These are phyloP conservation scores for Trichonephila clavata DNA, from an alignment of 1,140 invertebrate species.

Conservation along the genomic window DNA sequence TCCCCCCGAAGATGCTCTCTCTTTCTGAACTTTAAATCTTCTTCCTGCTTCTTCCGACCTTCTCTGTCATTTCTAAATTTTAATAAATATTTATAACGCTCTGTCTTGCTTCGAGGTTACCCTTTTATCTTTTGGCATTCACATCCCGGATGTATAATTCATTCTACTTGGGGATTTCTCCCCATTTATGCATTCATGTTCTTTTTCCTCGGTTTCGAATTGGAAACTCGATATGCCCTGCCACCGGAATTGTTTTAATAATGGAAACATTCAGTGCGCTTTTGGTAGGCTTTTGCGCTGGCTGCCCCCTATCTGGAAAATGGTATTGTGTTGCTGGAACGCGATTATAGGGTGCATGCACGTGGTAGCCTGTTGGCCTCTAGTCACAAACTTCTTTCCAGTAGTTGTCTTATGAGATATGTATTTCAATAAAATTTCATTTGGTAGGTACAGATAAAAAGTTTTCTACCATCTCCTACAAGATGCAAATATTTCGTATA, in stretches of 20 bases:
- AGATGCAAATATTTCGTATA: no score
- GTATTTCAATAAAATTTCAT: no score
- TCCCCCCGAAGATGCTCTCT: not conserved
- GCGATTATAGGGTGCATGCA: no score
- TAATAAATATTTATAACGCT: conserved; percentile 39
- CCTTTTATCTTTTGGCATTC: conserved; percentile 21
- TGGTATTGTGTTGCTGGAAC: no score
- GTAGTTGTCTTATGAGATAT: no score
- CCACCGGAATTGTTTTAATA: conserved; percentile 26
- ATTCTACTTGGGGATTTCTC: not conserved
- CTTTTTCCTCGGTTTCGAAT: not conserved
- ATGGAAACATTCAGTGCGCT: conserved; percentile 9
- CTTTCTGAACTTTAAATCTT: not conserved
- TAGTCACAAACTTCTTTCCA: no score
- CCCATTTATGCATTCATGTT: conserved; percentile 31
- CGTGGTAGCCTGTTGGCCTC: no score
- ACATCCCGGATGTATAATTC: conserved; percentile 20
- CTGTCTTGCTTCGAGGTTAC: not conserved
- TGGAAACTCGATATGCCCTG: conserved; percentile 3
- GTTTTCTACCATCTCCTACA: no score
- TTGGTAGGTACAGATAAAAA: no score
- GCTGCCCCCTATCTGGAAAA: no score
- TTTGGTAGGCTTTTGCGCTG: not conserved
- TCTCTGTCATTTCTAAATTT: conserved; percentile 1
- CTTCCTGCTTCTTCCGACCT: not conserved